Evolutionary conservation across 2,888 invertebrate species (phyloP).

Genomic region (Erannis defoliaria): DNA sequence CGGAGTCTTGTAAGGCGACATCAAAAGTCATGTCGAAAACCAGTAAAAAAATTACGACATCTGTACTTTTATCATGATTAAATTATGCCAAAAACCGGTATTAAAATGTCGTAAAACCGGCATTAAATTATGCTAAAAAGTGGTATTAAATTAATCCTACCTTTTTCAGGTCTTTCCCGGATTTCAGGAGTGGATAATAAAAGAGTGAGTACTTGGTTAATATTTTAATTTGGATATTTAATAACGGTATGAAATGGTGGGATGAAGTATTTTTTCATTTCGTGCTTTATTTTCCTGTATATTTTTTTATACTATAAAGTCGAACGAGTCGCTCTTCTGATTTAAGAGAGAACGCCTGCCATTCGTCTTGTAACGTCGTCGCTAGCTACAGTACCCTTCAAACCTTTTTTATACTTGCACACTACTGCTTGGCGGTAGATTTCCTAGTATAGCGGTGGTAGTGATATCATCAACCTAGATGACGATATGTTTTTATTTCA

Average conservation of each 20-base stretch:
- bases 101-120: conserved; percentile 20
- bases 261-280: not conserved
- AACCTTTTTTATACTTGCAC: too few relatives aligned
- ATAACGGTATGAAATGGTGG: conserved; percentile 8
- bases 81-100: conserved; percentile 22
- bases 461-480: too few relatives aligned
- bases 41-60: conserved; percentile 24
- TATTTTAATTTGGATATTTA: conserved; percentile 31
- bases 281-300: too few relatives aligned
- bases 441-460: too few relatives aligned
- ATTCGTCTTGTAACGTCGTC: too few relatives aligned
- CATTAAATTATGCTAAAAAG: conserved; percentile 38
- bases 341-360: too few relatives aligned
- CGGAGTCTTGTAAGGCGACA: conserved; percentile 7
- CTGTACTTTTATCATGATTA: conserved; percentile 27
- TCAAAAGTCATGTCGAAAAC: conserved; percentile 15
- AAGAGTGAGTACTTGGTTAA: conserved; percentile 50
- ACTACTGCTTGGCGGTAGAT: too few relatives aligned
- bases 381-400: too few relatives aligned
- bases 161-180: conserved; percentile 50
- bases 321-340: too few relatives aligned
- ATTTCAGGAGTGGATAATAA: conserved; percentile 42
- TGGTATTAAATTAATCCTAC: conserved; percentile 42
- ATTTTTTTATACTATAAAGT: too few relatives aligned
- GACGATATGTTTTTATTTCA: too few relatives aligned